These are phyloP conservation scores for Rostratula benghalensis DNA, from an alignment of 2,113 vertebrate genomes.

Conservation along the genomic window DNA sequence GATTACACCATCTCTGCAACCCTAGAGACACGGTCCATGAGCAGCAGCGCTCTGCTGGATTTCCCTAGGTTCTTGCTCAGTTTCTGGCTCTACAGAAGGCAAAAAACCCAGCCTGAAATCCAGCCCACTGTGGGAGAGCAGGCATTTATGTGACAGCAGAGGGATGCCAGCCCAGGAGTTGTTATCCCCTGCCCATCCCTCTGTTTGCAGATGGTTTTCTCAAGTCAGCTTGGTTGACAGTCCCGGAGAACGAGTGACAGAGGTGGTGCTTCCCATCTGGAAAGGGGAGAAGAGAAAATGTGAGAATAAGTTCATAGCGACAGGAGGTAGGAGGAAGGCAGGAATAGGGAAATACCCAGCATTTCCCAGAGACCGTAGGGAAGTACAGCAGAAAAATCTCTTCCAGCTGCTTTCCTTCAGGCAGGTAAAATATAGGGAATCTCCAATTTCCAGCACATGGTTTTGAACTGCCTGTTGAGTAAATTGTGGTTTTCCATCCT, in stretches of 20 bases:
- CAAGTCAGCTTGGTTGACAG: neutral
- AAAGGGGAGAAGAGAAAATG: neutral
- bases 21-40: neutral
- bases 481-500: neutral
- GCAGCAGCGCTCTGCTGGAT: neutral
- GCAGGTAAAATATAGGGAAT: slow-evolving; percentile 11
- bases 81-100: neutral
- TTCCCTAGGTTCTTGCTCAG: neutral
- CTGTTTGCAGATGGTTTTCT: neutral
- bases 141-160: neutral
- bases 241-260: neutral
- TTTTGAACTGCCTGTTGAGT: slow-evolving; percentile 3
- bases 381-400: neutral
- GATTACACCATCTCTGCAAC: neutral
- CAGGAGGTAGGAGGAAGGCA: neutral
- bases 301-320: neutral
- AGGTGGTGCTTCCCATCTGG: neutral
- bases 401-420: neutral
- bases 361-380: neutral
- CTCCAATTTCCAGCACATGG: neutral
- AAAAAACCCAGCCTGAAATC: neutral
- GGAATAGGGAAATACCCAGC: neutral
- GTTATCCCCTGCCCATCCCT: neutral
- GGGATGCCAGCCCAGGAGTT: neutral
- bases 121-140: neutral